Evolutionary conservation across 2,888 invertebrate species (phyloP), one percentile per base, ranked within the genome.

Genomic region (Graphium colonna): DNA sequence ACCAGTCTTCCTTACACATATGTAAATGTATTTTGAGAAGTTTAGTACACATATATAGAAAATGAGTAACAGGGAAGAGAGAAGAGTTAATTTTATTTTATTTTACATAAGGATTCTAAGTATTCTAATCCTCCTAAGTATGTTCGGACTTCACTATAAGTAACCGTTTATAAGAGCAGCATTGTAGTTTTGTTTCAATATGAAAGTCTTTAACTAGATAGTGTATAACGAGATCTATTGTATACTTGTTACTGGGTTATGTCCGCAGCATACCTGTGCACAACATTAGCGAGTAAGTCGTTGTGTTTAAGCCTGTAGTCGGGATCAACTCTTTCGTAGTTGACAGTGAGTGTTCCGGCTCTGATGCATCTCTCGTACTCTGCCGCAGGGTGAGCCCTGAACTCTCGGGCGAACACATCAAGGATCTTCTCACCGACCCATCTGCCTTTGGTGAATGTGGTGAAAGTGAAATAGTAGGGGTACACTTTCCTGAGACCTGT

Each of bases 371-470:
- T 91, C 80, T 96, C 96, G 84, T 97, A 97, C 80, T 97, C 96
- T 62, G 97, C 96, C 0, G 96, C 96, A 0, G 97, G 96, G 82
- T 97, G 97, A n/a, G 97, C 96, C 38, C 97, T 91, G 81, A 98
- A 98, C 86, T 98, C 98, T 52, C 95, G 91, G 7, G 95, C 95
- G 83, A 98, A 98, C 16, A 98, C 96, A 72, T 98, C 97, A 62
- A 97, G 90, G 64, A 98, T 95, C 77, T 95, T 95, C 81, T 96
- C 96, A 2, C 97, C 98, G 1, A 97, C 96, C 98, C 98, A 98
- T 68, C 98, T 92, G 7, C 97, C 97, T 89, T 98, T 98, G 58
- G 97, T 97, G 89, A 97, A 98, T 36, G 98, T 97, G 59, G 97
- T 96, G 88, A 98, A 98, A 57, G 97, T 97, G 90, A 97, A 98